Base-by-base conservation (phyloP, 1,140 invertebrate genomes). In the Dendrolimus punctatus region DNA sequence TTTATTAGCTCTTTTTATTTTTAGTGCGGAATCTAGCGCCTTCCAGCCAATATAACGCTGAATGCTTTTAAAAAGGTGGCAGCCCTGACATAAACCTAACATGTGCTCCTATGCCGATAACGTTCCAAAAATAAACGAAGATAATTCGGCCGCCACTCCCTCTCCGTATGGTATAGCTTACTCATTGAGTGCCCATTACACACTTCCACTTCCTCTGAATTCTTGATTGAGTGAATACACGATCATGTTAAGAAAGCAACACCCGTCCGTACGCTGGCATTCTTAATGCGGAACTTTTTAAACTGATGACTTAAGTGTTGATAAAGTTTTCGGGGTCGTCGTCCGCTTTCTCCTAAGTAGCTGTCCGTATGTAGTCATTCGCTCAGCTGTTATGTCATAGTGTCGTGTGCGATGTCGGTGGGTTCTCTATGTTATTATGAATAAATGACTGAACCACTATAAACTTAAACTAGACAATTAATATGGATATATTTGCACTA, bases 51-150 rank as follows among this genome's bases (percentile, higher is more conserved):
- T 23, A 23, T 23, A 23, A 23, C 23, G 23, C 23, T 23, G 23
- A 23, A 23, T 3, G 23, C 23, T 23, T 3, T 23, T 23, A 23
- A 3, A 23, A 23, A 23, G 23, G 23, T 23, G 23, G 23, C 23
- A 23, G 23, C 23, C 23, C 23, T 23, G 23, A 23, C 23, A 23
- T 23, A 23, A 58, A 64, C 51, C 59, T 54, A 64, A 67, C 64
- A 73, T 63, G 64, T 71, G 69, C 62, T 50, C 65, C 56, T 58
- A 55, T 60, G 60, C 54, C 67, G 75, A 80, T 80, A 81, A 79
- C 64, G 64, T 55, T 69, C 68, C 62, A 64, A 76, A 81, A 76
- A 80, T 81, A 76, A 66, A 69, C 64, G 36, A 60, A 57, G 69
- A 71, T 80, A 71, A 76, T 73, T 75, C 69, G 62, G 66, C 71